phyloP scores from a whole-genome alignment of 2,888 invertebrate genomes.

The Schizotus pectinicornis region DNA sequence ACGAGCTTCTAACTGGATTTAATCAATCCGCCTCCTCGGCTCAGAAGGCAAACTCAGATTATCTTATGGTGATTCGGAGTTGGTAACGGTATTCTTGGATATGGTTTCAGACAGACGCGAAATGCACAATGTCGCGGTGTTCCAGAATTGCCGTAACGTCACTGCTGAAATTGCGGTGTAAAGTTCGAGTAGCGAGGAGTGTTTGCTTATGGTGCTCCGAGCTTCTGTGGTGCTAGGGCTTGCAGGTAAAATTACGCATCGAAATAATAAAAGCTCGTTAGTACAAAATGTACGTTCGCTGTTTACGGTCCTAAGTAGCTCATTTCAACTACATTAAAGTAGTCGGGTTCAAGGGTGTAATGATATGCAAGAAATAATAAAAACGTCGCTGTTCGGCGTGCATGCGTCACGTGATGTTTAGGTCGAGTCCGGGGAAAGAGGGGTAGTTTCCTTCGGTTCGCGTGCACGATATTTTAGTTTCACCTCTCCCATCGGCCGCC shows the following conservation, averaged over 20 bases:
- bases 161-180: too few relatives aligned
- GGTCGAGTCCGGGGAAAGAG: constrained; percentile 26
- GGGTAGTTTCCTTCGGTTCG: constrained; percentile 39
- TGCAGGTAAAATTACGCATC: constrained; percentile 1
- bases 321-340: constrained; percentile 28
- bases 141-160: too few relatives aligned
- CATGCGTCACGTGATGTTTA: constrained; percentile 40
- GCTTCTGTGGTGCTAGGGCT: too few relatives aligned
- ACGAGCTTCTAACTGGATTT: too few relatives aligned
- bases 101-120: too few relatives aligned
- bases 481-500: neutral
- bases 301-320: constrained; percentile 34
- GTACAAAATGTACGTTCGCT: constrained; percentile 27
- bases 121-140: too few relatives aligned
- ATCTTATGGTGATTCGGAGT: neutral
- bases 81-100: too few relatives aligned
- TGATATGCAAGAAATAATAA: constrained; percentile 45
- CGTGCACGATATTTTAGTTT: constrained; percentile 35
- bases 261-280: constrained; percentile 36
- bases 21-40: too few relatives aligned
- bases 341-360: constrained; percentile 18
- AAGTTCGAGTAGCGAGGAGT: too few relatives aligned
- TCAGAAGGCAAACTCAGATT: too few relatives aligned
- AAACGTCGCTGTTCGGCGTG: constrained; percentile 31
- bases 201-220: too few relatives aligned